Evolutionary conservation across 1,140 invertebrate genomes (phyloP).

Genomic region (Zaprionus capensis): DNA sequence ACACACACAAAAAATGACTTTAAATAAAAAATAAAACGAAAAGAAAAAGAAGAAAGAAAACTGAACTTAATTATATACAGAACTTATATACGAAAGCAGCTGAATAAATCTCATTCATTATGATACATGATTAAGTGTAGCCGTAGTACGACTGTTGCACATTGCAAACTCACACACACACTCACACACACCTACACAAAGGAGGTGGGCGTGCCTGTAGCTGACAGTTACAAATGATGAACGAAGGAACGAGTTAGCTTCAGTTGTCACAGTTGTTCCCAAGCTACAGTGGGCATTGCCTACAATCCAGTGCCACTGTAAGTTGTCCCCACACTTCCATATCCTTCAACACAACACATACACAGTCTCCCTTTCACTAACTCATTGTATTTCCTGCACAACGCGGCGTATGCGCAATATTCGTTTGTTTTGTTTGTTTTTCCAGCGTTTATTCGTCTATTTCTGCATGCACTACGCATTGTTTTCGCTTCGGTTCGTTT

Average conservation of each 20-base stretch:
- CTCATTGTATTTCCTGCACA: background rate
- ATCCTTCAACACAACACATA: constrained; percentile 9
- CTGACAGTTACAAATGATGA: constrained; percentile 63
- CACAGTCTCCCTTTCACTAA: background rate
- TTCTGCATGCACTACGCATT: constrained; percentile 8
- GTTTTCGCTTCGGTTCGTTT: constrained; percentile 10
- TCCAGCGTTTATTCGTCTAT: constrained; percentile 1
- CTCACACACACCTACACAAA: constrained; percentile 31
- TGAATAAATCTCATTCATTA: constrained; percentile 66
- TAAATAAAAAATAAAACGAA: constrained; percentile 46
- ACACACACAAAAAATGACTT: constrained; percentile 38
- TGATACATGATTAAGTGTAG: constrained; percentile 73
- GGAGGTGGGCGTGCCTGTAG: constrained; percentile 20
- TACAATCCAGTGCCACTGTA: background rate
- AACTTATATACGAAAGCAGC: constrained; percentile 56
- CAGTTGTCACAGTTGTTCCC: constrained; percentile 15
- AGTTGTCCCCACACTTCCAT: constrained; percentile 11
- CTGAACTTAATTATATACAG: constrained; percentile 51
- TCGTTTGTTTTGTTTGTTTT: background rate
- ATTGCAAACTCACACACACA: constrained; percentile 49
- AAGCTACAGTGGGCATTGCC: constrained; percentile 23
- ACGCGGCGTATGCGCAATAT: constrained; percentile 37
- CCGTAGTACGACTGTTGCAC: constrained; percentile 76
- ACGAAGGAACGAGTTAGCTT: constrained; percentile 6
- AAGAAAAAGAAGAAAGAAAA: constrained; percentile 40